Conservation (phyloP, 1,140 invertebrate species). For the Brachionus calyciflorus region DNA sequence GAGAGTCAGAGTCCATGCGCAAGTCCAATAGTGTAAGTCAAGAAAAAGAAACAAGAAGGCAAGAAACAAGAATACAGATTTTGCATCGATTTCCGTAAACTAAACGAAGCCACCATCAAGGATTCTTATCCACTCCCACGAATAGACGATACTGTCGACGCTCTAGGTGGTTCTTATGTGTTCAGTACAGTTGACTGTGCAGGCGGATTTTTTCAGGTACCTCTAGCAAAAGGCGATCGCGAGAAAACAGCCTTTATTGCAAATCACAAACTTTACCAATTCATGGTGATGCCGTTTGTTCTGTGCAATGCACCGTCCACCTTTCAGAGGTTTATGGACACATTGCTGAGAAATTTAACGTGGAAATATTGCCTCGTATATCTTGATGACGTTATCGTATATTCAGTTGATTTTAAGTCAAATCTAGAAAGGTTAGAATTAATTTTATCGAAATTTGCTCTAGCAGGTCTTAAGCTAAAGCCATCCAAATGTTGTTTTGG, state of each 20-base stretch:
- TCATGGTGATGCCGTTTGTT: slow-evolving; percentile 59
- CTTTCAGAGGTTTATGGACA: slow-evolving; percentile 54
- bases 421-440: neutral
- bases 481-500: no score
- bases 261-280: no score
- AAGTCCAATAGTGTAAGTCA: neutral
- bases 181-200: no score
- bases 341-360: slow-evolving; percentile 48
- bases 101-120: no score
- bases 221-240: no score
- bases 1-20: neutral
- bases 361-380: slow-evolving; percentile 30
- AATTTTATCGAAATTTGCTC: slow-evolving; percentile 32
- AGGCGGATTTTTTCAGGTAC: no score
- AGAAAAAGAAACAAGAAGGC: neutral
- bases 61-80: slow-evolving; percentile 2
- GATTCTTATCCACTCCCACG: no score
- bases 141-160: no score
- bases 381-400: slow-evolving; percentile 26
- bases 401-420: neutral
- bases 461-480: slow-evolving; percentile 48
- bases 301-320: slow-evolving; percentile 57
- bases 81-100: no score
- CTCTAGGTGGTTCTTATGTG: no score
- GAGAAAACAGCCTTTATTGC: no score